Percentiles rank a stretch among this genome's conserved stretches.
These are phyloP conservation scores for Gambusia holbrooki DNA, from an alignment of 2,113 vertebrate species.

Conservation along the genomic window DNA sequence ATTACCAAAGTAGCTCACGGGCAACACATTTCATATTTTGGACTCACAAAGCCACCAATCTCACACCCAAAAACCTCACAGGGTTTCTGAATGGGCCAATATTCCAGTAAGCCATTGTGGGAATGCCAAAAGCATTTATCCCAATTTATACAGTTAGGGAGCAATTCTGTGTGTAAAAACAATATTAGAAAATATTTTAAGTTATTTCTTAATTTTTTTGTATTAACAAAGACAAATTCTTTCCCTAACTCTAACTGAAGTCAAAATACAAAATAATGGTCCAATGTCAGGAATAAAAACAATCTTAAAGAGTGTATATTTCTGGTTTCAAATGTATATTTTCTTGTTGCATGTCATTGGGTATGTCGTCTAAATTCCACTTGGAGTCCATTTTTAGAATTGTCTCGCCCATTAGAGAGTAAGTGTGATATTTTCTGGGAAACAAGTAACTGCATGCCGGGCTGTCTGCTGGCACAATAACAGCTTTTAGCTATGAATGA, in stretches of 20 bases:
- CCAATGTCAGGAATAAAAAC: background rate
- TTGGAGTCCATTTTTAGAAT: constrained; percentile 21
- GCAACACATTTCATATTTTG: too few relatives aligned
- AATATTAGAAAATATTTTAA: too few relatives aligned
- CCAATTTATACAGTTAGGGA: too few relatives aligned
- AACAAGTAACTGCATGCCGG: constrained; percentile 10
- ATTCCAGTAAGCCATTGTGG: too few relatives aligned
- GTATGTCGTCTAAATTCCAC: background rate
- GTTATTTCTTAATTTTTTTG: too few relatives aligned
- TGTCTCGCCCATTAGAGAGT: background rate
- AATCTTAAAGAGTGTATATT: background rate
- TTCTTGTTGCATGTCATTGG: background rate
- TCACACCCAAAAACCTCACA: background rate
- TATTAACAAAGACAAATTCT: too few relatives aligned
- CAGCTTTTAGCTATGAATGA: constrained; percentile 30
- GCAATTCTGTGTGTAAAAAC: too few relatives aligned
- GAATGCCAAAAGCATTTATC: too few relatives aligned
- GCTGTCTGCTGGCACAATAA: constrained; percentile 19
- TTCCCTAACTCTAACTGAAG: background rate
- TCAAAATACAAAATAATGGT: background rate
- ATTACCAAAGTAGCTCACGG: too few relatives aligned
- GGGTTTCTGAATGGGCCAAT: background rate
- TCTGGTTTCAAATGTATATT: background rate
- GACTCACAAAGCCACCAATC: background rate
- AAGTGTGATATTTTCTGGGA: constrained; percentile 5